phyloP scores from a whole-genome alignment of 2,888 invertebrate genomes.

The Troides helena region DNA sequence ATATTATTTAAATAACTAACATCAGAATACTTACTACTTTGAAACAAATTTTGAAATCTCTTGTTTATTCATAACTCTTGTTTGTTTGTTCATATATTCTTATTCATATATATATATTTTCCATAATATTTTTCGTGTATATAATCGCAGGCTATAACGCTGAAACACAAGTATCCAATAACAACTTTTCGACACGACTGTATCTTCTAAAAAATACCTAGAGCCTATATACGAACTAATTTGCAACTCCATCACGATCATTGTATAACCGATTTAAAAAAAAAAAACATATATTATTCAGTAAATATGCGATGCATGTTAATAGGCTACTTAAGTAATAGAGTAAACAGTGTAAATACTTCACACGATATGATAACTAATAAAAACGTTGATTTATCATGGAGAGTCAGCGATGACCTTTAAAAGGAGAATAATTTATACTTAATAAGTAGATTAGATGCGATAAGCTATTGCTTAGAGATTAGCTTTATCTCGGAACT shows the following conservation, averaged over 20 bases:
- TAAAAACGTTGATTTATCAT: slow-evolving; percentile 1
- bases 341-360: not conserved
- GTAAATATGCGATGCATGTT: not conserved
- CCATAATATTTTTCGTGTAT: too few species aligned
- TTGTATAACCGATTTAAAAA: not conserved
- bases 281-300: not conserved
- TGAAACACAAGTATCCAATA: not conserved
- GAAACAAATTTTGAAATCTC: too few species aligned
- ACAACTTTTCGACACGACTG: not conserved
- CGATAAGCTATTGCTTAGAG: not conserved
- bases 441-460: slow-evolving; percentile 3
- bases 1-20: too few species aligned
- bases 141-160: not conserved
- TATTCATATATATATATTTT: too few species aligned
- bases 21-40: too few species aligned
- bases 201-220: not conserved
- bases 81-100: too few species aligned
- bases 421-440: slow-evolving; percentile 8
- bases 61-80: too few species aligned
- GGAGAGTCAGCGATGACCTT: slow-evolving; percentile 9
- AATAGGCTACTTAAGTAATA: slow-evolving; percentile 1
- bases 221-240: not conserved
- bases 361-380: not conserved
- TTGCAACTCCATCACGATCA: not conserved
- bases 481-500: not conserved